These are phyloP conservation scores for Drosophila limbata DNA, from an alignment of 2,888 invertebrate species.

Conservation along the genomic window DNA sequence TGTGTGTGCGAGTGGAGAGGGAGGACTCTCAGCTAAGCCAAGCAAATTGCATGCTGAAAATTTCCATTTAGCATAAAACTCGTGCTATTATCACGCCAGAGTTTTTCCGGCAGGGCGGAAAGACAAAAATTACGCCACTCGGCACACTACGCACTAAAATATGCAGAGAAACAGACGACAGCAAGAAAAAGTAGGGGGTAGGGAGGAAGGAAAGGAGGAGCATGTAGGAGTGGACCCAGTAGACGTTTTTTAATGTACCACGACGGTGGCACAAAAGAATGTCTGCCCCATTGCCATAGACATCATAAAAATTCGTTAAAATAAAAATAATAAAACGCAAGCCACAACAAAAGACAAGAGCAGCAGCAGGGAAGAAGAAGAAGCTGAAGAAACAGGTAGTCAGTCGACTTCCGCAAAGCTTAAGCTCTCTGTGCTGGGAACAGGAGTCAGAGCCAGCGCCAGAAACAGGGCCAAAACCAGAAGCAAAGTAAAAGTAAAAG, in stretches of 20 bases:
- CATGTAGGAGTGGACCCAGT: slow-evolving; percentile 54
- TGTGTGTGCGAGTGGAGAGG: background rate
- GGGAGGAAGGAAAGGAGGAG: background rate
- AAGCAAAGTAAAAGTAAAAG: background rate
- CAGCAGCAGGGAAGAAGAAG: slow-evolving; percentile 8
- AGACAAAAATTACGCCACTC: slow-evolving; percentile 78
- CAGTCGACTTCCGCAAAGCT: slow-evolving; percentile 71
- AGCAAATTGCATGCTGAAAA: slow-evolving; percentile 75
- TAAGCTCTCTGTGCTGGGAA: slow-evolving; percentile 44
- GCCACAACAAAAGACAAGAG: slow-evolving; percentile 61
- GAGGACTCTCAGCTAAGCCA: slow-evolving; percentile 44
- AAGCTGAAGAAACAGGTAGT: slow-evolving; percentile 28
- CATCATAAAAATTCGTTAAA: slow-evolving; percentile 82
- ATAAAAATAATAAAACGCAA: slow-evolving; percentile 49
- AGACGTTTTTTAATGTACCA: slow-evolving; percentile 81
- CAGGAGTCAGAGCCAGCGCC: background rate
- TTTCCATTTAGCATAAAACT: slow-evolving; percentile 81
- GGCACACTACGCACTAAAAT: slow-evolving; percentile 73
- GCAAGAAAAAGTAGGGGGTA: background rate
- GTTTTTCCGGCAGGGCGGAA: slow-evolving; percentile 16
- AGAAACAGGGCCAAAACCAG: background rate
- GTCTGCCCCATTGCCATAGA: slow-evolving; percentile 78
- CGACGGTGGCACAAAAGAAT: slow-evolving; percentile 70
- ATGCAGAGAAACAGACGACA: slow-evolving; percentile 48
- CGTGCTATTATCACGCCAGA: slow-evolving; percentile 67